These are phyloP conservation scores for Galleria mellonella DNA, from an alignment of 1,140 invertebrate genomes.

Conservation along the genomic window DNA sequence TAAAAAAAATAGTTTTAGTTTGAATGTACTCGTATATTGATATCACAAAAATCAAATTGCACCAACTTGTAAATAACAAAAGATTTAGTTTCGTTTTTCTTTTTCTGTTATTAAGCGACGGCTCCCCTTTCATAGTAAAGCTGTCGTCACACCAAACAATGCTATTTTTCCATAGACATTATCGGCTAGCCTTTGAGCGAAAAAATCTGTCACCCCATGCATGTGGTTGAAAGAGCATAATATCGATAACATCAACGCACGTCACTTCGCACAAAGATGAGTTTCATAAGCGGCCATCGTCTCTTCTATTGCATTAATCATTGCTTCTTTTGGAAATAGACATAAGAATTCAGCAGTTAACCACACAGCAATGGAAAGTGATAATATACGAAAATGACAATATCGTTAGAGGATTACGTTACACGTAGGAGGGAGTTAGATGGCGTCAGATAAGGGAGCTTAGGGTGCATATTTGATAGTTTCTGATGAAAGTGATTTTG, in stretches of 20 bases:
- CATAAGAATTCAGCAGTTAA: neutral
- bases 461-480: constrained; percentile 61
- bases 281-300: neutral
- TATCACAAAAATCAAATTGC: too few relatives aligned
- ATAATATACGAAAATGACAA: too few relatives aligned
- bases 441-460: constrained; percentile 36
- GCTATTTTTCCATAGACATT: constrained; percentile 5
- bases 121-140: neutral
- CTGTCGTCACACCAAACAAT: constrained; percentile 5
- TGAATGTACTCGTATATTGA: too few relatives aligned
- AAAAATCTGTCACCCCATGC: constrained; percentile 11
- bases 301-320: neutral
- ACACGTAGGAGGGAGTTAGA: constrained; percentile 19
- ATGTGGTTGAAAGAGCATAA: constrained; percentile 25
- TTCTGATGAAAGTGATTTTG: constrained; percentile 42
- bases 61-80: too few relatives aligned
- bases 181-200: constrained; percentile 13
- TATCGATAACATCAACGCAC: constrained; percentile 45
- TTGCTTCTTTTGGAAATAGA: neutral
- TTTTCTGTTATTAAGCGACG: neutral
- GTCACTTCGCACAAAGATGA: constrained; percentile 7
- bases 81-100: too few relatives aligned
- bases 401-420: neutral
- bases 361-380: constrained; percentile 9
- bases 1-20: too few relatives aligned